Conservation (phyloP, 2,113 vertebrate species). For the Arizona elegans region DNA sequence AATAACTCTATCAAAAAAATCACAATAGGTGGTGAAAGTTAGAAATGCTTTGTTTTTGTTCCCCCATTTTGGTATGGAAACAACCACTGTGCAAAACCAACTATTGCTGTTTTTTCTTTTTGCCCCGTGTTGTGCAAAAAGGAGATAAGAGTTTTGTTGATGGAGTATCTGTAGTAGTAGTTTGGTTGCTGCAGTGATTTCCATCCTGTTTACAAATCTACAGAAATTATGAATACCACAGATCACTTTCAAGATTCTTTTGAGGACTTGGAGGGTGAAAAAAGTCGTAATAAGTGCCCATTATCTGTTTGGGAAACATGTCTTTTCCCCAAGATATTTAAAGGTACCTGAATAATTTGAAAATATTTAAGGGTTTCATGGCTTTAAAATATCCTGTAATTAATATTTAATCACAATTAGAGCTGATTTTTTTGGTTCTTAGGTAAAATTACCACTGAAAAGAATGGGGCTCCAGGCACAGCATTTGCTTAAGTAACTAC, state of each 20-base stretch:
- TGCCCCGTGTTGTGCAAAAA: background rate
- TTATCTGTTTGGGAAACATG: background rate
- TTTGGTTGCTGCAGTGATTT: background rate
- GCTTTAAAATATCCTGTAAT: background rate
- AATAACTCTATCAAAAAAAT: background rate
- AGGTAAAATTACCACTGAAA: background rate
- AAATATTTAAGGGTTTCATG: background rate
- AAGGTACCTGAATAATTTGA: background rate
- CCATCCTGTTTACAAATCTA: background rate
- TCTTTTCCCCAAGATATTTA: background rate
- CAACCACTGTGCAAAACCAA: background rate
- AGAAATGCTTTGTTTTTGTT: background rate
- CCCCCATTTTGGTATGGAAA: background rate
- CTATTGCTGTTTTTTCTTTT: background rate
- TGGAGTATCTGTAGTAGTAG: background rate
- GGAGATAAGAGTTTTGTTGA: background rate
- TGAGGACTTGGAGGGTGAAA: background rate
- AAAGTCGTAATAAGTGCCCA: background rate
- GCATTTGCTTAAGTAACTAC: background rate
- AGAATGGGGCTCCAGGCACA: background rate
- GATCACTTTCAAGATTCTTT: background rate
- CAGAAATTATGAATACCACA: background rate
- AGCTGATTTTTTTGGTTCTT: background rate
- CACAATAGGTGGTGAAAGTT: background rate
- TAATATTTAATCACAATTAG: background rate